Evolutionary conservation across 1,140 invertebrate genomes (phyloP), one percentile per base, ranked within the genome.

Genomic region (Drosophila willistoni): DNA sequence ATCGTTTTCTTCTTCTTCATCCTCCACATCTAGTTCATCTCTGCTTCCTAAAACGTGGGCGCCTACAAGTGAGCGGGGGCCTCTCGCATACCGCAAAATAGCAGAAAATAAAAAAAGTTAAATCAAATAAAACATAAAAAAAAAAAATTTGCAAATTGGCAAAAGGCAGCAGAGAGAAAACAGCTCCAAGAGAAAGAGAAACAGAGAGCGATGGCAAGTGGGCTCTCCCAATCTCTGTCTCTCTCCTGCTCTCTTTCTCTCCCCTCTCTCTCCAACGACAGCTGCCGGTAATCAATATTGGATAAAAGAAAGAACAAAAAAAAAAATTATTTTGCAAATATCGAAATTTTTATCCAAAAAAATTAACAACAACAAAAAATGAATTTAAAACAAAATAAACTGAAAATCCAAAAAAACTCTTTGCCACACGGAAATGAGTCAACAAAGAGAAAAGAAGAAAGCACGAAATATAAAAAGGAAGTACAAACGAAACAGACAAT

Each of bases 201-300:
- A 42, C 13, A 61, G 34, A 51, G 54, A 71, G 17, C 41, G 59
- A 70, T 68, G 68, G 70, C 41, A 54, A 22, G 17, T 39, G 33
- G 19, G 47, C 54, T 29, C 34, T 59, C 39, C 3, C 25, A 64
- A 14, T 42, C 56, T 68, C 67, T 59, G 66, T 74, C 34, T 60
- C 51, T 33, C 56, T 77, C 47, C 61, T 57, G 29, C 29, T 29
- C 29, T 29, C 29, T 7, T 14, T 42, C 56, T 68, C 67, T 59
- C n/a, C 71, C 70, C 33, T 63, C 47, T 33, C 55, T 76, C 67
- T 65, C 68, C 42, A 63, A 73, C 68, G 84, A 89, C 84, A 87
- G 84, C 84, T 89, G 84, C 84, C 84, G 84, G 84, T 89, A 89
- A 89, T 89, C 84, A 89, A 89, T 89, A 89, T 89, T 89, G 85